phyloP scores from a whole-genome alignment of 2,888 invertebrate species.

The Diadegma fenestrale region DNA sequence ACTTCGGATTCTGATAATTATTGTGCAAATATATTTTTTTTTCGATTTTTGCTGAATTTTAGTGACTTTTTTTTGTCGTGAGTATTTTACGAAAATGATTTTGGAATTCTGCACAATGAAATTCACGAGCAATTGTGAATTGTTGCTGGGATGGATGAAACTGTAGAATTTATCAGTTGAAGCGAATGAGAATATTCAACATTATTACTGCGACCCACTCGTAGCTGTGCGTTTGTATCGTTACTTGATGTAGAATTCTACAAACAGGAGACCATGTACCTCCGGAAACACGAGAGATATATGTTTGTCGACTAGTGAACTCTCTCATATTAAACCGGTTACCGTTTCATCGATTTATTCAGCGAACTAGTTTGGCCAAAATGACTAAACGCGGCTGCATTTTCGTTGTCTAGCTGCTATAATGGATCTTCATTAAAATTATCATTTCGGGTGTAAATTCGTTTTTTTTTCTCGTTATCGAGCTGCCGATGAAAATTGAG shows the following conservation, averaged over 20 bases:
- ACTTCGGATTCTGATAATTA: neutral
- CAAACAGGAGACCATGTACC: conserved; percentile 19
- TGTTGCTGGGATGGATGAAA: neutral
- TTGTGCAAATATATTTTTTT: neutral
- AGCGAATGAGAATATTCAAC: conserved; percentile 5
- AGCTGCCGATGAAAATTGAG: too few relatives aligned
- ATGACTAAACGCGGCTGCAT: neutral
- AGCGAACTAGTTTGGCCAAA: conserved; percentile 46
- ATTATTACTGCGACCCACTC: neutral
- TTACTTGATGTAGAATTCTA: conserved; percentile 41
- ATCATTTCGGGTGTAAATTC: neutral
- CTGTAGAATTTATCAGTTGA: conserved; percentile 31
- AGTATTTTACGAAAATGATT: neutral
- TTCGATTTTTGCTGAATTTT: neutral
- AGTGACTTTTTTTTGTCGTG: neutral
- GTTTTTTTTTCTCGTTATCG: neutral
- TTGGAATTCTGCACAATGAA: neutral
- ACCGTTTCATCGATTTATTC: conserved; percentile 49
- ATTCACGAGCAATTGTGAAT: neutral
- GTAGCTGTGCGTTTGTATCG: conserved; percentile 9
- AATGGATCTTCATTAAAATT: neutral
- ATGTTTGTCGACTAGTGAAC: conserved; percentile 51
- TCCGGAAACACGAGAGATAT: conserved; percentile 25
- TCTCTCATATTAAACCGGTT: conserved; percentile 47
- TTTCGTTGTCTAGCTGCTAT: neutral